Base-by-base conservation (phyloP, 2,888 invertebrate species). In the Aporophyla nigra region DNA sequence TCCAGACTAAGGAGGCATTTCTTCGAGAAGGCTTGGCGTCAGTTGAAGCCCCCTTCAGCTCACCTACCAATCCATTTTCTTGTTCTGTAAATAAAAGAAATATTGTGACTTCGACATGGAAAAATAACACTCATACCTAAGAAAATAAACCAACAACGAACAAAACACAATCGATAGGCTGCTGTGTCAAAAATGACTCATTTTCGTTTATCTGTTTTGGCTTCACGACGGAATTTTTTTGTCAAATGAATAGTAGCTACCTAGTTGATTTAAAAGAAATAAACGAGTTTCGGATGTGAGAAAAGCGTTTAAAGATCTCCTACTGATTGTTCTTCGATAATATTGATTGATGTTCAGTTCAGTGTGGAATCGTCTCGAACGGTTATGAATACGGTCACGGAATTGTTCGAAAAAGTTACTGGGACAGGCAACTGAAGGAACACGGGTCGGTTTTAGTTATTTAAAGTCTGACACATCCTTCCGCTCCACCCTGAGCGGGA, bases 1-100 rank as follows among this genome's bases (percentile, higher is more conserved):
- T 33, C 78, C 78, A 78, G 14, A 81, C 78, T 12, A 19, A 14
- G 6, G 78, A 78, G 62, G 54, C 65, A 54, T 66, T 78, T 66
- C 5, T 74, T 14, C 81, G 71, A 0, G 19, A 14, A 14, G 27
- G 54, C 6, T 9, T 5, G 4, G 2, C 9, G 40, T 49, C 21
- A 21, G 1, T 14, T 16, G 43, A 46, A 9, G 43, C 24, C 5
- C 6, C 33, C 5, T 0, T 62, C n/a, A 12, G 24, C 5, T 43
- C 49, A 7, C 5, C 27, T 27, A 19, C 19, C 5, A 7, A 49
- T 71, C 21, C 54, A n/a, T 10, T 54, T 54, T 67, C 67, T 1
- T 43, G 19, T 12, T 21, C 59, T 66, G 59, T 24, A 33, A 76
- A 46, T 62, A 63, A 70, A 49, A 16, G 49, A 2, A 24, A 49